phyloP scores from a whole-genome alignment of 2,888 invertebrate species.

The Linyphia triangularis region DNA sequence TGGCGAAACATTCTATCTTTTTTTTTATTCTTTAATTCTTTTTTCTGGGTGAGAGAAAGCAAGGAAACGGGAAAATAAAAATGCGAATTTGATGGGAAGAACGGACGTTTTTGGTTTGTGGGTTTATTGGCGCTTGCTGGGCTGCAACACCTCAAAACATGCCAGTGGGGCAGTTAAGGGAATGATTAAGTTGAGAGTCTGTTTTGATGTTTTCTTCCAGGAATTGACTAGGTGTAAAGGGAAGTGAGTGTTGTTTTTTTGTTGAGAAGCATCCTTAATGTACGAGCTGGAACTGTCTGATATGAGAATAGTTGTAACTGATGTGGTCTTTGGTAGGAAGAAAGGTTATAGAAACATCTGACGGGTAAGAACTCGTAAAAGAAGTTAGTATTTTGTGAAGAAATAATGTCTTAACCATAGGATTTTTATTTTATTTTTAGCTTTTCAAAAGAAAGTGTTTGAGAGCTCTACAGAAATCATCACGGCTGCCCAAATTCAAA shows the following conservation, averaged over 20 bases:
- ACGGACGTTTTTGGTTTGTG: background rate
- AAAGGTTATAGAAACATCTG: too few relatives aligned
- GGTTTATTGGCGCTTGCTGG: background rate
- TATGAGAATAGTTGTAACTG: background rate
- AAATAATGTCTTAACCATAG: too few relatives aligned
- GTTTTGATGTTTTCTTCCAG: background rate
- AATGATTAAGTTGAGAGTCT: background rate
- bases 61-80: background rate
- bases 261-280: background rate
- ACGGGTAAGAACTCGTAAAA: too few relatives aligned
- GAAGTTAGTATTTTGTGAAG: too few relatives aligned
- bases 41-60: background rate
- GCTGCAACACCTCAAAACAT: background rate
- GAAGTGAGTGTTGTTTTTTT: background rate
- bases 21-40: background rate
- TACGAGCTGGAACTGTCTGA: background rate
- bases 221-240: background rate
- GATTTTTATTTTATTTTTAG: too few relatives aligned
- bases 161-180: background rate
- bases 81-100: background rate
- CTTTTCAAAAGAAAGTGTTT: too few relatives aligned
- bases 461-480: too few relatives aligned
- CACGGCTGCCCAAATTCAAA: too few relatives aligned
- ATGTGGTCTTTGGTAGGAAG: background rate
- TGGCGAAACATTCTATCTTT: conserved; percentile 13